These are phyloP conservation scores for Acrocera orbiculus DNA, from an alignment of 2,888 invertebrate species.

Conservation along the genomic window DNA sequence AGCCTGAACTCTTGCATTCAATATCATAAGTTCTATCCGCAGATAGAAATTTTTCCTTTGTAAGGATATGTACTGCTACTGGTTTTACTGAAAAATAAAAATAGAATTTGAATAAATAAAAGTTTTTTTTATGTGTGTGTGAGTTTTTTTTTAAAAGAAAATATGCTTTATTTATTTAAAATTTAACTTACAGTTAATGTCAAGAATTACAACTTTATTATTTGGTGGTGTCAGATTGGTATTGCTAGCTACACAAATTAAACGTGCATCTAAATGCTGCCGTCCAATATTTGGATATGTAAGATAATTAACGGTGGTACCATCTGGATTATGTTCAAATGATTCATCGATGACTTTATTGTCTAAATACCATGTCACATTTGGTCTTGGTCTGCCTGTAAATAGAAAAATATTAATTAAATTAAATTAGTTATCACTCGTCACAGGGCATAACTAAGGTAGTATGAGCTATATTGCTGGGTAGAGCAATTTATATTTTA, in stretches of 20 bases:
- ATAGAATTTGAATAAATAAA: too few species aligned
- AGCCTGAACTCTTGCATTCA: conserved; percentile 72
- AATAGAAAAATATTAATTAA: conserved; percentile 11
- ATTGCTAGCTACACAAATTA: conserved; percentile 76
- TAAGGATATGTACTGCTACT: conserved; percentile 62
- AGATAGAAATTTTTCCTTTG: conserved; percentile 65
- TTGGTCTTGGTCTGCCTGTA: conserved; percentile 57
- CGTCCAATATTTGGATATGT: conserved; percentile 63
- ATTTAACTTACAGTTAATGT: conserved; percentile 64
- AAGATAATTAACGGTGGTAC: conserved; percentile 59
- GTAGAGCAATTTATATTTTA: too few species aligned
- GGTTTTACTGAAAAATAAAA: conserved; percentile 49
- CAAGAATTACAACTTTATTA: conserved; percentile 59
- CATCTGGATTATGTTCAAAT: conserved; percentile 49
- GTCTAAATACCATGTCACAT: conserved; percentile 71
- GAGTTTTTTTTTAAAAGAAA: conserved; percentile 3
- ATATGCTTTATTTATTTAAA: conserved; percentile 6
- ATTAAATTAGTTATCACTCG: too few species aligned
- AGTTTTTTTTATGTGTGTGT: too few species aligned
- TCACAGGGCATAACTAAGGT: too few species aligned
- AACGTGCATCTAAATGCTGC: conserved; percentile 64
- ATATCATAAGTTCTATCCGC: conserved; percentile 75
- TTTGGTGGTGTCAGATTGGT: conserved; percentile 65
- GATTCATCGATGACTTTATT: conserved; percentile 71
- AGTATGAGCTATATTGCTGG: too few species aligned